Conservation (phyloP, 2,888 invertebrate species). For the Meandrusa payeni region DNA sequence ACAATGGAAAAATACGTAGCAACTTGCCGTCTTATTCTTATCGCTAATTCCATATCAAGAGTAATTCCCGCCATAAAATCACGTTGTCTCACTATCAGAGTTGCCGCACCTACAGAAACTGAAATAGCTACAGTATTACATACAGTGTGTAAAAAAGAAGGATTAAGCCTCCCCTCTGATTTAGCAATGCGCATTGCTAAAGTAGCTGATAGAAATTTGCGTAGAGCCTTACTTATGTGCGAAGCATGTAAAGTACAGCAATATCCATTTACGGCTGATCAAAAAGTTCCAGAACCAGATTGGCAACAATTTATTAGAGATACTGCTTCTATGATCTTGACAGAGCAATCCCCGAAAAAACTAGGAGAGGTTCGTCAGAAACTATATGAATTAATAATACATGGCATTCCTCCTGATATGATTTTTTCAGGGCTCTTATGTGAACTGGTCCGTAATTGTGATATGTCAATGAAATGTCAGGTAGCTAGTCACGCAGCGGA, state of each 20-base stretch:
- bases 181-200: slow-evolving; percentile 89
- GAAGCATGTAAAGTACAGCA: slow-evolving; percentile 96
- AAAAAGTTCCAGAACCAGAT: slow-evolving; percentile 92
- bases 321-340: slow-evolving; percentile 91
- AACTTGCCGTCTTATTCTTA: slow-evolving; percentile 96
- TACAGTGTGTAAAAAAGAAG: slow-evolving; percentile 89
- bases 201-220: slow-evolving; percentile 91
- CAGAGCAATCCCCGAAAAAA: slow-evolving; percentile 92
- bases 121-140: slow-evolving; percentile 87
- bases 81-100: slow-evolving; percentile 94
- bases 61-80: slow-evolving; percentile 98
- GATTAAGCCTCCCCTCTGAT: slow-evolving; percentile 87
- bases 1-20: slow-evolving; percentile 99
- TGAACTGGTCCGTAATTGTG: slow-evolving; percentile 93
- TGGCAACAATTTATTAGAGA: slow-evolving; percentile 95
- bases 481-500: slow-evolving; percentile 92
- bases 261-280: slow-evolving; percentile 90
- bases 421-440: slow-evolving; percentile 94
- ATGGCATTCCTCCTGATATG: slow-evolving; percentile 95
- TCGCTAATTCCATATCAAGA: slow-evolving; percentile 96
- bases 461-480: slow-evolving; percentile 92
- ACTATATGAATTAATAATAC: slow-evolving; percentile 95
- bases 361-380: slow-evolving; percentile 92
- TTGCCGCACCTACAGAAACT: slow-evolving; percentile 91
- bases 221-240: slow-evolving; percentile 95